A percentile compares a stretch with the other conserved stretches of the same genome.
phyloP scores from a whole-genome alignment of 2,797 vertebrate genomes.

The Propithecus deckenii region DNA sequence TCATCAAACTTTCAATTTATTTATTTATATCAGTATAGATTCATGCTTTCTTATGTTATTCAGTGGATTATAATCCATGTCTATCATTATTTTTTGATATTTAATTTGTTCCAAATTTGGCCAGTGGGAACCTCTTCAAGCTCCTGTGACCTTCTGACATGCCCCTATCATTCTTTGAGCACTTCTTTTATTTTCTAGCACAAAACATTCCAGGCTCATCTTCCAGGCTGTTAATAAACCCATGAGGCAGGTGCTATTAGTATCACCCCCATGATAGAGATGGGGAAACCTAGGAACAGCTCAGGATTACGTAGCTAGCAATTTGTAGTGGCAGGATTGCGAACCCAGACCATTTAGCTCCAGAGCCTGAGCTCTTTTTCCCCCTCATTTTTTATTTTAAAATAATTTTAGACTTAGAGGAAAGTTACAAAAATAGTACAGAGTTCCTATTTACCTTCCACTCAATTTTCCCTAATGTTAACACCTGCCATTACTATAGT shows the following conservation, averaged over 20 bases:
- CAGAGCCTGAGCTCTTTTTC: neutral
- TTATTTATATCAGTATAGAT: neutral
- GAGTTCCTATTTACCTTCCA: neutral
- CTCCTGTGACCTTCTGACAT: neutral
- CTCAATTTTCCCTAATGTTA: neutral
- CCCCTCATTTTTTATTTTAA: neutral
- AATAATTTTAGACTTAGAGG: slow-evolving; percentile 19
- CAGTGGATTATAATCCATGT: neutral
- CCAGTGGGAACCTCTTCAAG: neutral
- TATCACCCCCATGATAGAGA: neutral
- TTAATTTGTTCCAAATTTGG: slow-evolving; percentile 4
- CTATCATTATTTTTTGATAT: neutral
- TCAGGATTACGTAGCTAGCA: neutral
- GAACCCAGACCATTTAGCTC: neutral
- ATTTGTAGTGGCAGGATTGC: neutral
- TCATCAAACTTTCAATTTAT: neutral
- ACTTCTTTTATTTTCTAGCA: neutral
- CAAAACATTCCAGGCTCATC: neutral
- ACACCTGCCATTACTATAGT: neutral
- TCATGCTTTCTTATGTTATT: neutral
- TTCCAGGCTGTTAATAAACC: slow-evolving; percentile 27
- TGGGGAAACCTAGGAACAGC: neutral
- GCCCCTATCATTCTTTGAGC: neutral
- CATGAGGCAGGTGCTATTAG: neutral
- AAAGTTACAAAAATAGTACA: neutral